Evolutionary conservation across 2,113 vertebrate genomes (phyloP).

Genomic region (Takifugu bimaculatus): DNA sequence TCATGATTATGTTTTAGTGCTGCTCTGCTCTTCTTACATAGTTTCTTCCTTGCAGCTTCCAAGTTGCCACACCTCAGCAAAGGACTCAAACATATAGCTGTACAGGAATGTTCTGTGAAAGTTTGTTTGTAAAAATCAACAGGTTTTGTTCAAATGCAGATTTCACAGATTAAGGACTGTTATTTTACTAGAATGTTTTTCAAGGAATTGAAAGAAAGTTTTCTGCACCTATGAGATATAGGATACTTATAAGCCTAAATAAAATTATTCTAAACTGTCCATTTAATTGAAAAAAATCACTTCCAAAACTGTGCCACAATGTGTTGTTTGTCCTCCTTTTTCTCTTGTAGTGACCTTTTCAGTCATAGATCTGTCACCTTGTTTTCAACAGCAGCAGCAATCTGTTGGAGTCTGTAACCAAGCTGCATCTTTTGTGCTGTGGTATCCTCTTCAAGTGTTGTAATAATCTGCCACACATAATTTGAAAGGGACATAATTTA

Average conservation of each 20-base stretch:
- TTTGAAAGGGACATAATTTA: too few species aligned
- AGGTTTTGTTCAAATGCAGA: too few species aligned
- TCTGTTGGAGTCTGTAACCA: slow-evolving; percentile 93
- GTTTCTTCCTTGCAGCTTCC: background rate
- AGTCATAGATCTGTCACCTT: slow-evolving; percentile 97
- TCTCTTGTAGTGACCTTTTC: background rate
- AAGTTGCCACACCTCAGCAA: background rate
- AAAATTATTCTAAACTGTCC: too few species aligned
- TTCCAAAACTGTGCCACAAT: background rate
- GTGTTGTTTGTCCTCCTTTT: slow-evolving; percentile 13
- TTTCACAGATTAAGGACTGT: too few species aligned
- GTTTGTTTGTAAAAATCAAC: background rate
- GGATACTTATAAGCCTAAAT: too few species aligned
- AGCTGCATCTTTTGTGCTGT: slow-evolving; percentile 99
- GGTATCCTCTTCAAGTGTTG: slow-evolving; percentile 87
- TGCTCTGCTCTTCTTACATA: too few species aligned
- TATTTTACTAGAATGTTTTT: background rate
- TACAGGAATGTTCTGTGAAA: slow-evolving; percentile 2
- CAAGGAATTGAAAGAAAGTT: background rate
- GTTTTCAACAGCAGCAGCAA: slow-evolving; percentile 95
- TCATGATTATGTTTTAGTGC: too few species aligned
- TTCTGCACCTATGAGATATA: background rate
- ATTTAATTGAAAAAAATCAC: too few species aligned
- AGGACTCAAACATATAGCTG: slow-evolving; percentile 26
- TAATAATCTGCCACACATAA: slow-evolving; percentile 82